Base-by-base conservation (phyloP, 23 tunicate species). In the Styela clava region DNA sequence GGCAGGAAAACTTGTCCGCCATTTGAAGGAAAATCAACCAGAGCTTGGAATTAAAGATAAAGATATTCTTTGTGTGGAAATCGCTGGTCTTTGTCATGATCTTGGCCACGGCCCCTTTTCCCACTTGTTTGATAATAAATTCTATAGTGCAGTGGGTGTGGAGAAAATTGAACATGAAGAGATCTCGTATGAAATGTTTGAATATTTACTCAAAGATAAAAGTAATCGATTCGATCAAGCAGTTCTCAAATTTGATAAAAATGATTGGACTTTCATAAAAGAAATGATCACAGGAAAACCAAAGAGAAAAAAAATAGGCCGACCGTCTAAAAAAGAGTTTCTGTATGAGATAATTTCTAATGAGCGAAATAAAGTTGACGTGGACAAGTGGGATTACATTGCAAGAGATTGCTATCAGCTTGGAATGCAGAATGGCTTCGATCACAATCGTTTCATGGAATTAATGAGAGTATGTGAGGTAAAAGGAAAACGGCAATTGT, bases 71-170 rank as follows among this genome's bases (percentile, higher is more conserved):
- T 91, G 97, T 83, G 88, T 91, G 16, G 82, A 86, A 73, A 65
- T 91, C 29, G 91, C 97, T 35, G 97, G 85, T 16, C 67, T 91
- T 3, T 87, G 91, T 62, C 97, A 91, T 79, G 97, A 91, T 44
- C 78, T 91, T 18, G 96, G 97, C 23, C 97, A 91, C 79, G 97
- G 97, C 2, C 91, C 97, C n/a, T 91, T 83, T 69, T 91, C 97
- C 30, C 97, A 91, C 63, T 74, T 91, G 88, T 91, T 91, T 69
- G 97, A 91, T 76, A 22, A 56, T 36, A 71, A 86, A 26, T 86
- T 91, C 64, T 61, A 86, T 19, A 82, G 85, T 2, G 16, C 16
- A 12, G n/a, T 68, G 16, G 73, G n/a, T 24, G 12, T 12, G 16
- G 0, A 1, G 0, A 65, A 74, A 21, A 85, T 89, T 89, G 79